Evolutionary conservation across 2,888 invertebrate genomes (phyloP).

Genomic region (Tiphia femorata): DNA sequence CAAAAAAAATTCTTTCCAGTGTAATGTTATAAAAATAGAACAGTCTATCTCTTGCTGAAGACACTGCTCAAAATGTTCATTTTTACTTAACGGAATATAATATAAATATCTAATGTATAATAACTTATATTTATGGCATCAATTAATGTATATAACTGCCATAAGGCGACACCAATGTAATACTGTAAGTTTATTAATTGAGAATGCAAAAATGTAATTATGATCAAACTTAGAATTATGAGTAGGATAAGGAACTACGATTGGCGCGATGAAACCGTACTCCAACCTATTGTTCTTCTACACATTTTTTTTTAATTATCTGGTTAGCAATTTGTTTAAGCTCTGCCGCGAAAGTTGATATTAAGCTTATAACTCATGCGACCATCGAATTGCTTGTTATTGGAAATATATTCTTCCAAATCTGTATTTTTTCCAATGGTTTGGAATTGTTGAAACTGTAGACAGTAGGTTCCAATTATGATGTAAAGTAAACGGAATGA

Average conservation of each 20-base stretch:
- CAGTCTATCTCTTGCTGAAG: slow-evolving; percentile 32
- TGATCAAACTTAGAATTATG: slow-evolving; percentile 39
- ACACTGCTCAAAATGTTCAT: slow-evolving; percentile 55
- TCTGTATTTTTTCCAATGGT: no score
- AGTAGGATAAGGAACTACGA: slow-evolving; percentile 22
- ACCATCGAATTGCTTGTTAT: no score
- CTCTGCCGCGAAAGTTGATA: no score
- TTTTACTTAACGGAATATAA: slow-evolving; percentile 40
- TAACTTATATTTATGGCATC: slow-evolving; percentile 59
- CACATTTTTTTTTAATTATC: neutral
- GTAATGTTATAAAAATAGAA: slow-evolving; percentile 14
- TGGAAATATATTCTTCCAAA: no score
- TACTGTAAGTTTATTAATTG: slow-evolving; percentile 36
- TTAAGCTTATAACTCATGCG: no score
- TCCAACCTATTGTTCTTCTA: slow-evolving; percentile 22
- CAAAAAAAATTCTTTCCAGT: neutral
- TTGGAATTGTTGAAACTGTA: no score
- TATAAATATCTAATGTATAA: slow-evolving; percentile 46
- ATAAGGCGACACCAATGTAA: slow-evolving; percentile 35
- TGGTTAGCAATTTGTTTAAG: no score
- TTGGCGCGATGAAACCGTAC: slow-evolving; percentile 14
- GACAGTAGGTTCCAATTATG: no score
- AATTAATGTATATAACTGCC: slow-evolving; percentile 56
- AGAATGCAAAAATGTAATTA: slow-evolving; percentile 47
- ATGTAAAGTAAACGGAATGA: no score